Percentiles rank a stretch among this genome's conserved stretches.
Conservation (phyloP, 2,113 vertebrate species). For the Anas platyrhynchos region DNA sequence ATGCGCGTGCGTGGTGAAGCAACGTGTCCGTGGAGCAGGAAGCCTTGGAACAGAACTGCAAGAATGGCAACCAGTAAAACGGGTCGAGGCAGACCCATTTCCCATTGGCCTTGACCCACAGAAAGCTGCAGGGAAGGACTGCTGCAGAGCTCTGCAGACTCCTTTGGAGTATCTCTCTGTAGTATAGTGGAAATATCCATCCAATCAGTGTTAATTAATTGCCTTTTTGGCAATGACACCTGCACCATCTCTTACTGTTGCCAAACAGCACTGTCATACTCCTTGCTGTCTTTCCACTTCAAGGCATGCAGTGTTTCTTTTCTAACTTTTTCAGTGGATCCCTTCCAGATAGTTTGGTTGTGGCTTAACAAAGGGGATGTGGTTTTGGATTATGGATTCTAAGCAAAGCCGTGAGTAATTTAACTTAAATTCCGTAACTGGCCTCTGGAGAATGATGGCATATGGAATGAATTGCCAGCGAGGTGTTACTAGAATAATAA, state of each 20-base stretch:
- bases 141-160: neutral
- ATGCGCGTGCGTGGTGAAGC: neutral
- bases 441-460: neutral
- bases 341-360: neutral
- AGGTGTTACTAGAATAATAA: neutral
- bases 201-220: neutral
- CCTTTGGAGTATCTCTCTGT: neutral
- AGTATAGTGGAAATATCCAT: neutral
- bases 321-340: neutral
- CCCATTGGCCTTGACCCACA: neutral
- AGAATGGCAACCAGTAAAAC: neutral
- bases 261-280: neutral
- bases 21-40: neutral
- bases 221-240: neutral
- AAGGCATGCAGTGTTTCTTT: neutral
- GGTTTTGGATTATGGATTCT: neutral
- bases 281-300: neutral
- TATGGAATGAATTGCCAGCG: neutral
- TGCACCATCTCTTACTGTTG: neutral
- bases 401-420: neutral
- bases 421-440: neutral
- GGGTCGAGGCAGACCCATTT: neutral
- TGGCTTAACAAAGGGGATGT: neutral
- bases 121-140: neutral
- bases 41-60: neutral